Evolutionary conservation across 2,113 vertebrate genomes (phyloP), one percentile per base, ranked within the genome.

Genomic region (Mormyrus lacerda): DNA sequence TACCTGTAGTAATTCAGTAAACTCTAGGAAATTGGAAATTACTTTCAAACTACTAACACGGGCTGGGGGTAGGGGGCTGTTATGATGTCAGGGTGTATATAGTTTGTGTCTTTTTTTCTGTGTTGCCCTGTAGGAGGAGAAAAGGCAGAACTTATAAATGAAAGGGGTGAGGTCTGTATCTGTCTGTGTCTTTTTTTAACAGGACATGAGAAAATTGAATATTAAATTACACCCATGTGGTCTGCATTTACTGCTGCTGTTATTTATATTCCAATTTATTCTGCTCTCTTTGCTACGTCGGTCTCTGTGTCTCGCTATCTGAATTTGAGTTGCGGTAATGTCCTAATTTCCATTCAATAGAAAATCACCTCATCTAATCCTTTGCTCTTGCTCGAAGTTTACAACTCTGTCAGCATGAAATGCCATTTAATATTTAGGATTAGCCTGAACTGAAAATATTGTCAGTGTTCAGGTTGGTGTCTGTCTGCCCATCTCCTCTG

Each of bases 361-460:
- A 31, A 31, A 69, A 69, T 69, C 61, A 69, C 13, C 35, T 79
- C 35, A 79, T 79, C 73, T 79, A 39, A 79, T 79, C 73, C 35
- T 5, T 79, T 19, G 17, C 13, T 39, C 73, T 19, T 69, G 61
- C 61, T 31, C 9, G 73, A 35, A 58, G 85, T 53, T 35, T 87
- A 51, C 85, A 31, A 4, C 31, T n/a, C 48, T 39, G 27, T 53
- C 51, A 87, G 48, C 7, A 21, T 55, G 35, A 79, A 42, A 79
- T 10, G 35, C 9, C 47, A 31, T 86, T 53, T 55, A 53, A 87
- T n/a, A 35, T n/a, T 87, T 53, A 39, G 50, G 48, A 76, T 87
- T 87, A 58, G 50, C 89, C 79, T 82, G 61, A 73, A 82, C 89
- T 88, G 50, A 51, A 0, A 47, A 55, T 94, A 92, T 93, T 89